phyloP scores from a whole-genome alignment of 2,113 vertebrate genomes.

The Muntiacus muntjak region DNA sequence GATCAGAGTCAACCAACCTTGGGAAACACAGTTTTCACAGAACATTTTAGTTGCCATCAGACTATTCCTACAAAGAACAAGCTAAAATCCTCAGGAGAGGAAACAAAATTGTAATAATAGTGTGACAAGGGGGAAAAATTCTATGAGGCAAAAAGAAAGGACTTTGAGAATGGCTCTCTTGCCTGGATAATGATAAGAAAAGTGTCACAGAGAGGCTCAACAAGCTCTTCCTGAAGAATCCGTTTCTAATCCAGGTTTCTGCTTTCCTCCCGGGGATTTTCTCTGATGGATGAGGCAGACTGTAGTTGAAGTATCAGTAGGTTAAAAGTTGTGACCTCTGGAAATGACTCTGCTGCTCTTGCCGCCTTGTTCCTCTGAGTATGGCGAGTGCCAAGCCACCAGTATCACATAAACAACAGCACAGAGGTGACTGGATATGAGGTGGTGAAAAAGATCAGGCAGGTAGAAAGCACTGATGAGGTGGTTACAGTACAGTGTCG shows the following conservation, averaged over 20 bases:
- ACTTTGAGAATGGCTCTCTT: neutral
- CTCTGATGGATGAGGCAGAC: neutral
- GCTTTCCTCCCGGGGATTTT: neutral
- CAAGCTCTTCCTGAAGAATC: neutral
- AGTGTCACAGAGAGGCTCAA: neutral
- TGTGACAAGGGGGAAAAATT: neutral
- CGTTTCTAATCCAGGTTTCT: neutral
- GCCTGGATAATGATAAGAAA: neutral
- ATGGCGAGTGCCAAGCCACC: neutral
- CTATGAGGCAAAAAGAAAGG: neutral
- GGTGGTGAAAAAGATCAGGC: neutral
- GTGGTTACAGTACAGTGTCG: neutral
- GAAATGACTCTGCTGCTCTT: neutral
- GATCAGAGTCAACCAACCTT: neutral
- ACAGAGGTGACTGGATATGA: neutral
- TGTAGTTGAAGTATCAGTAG: neutral
- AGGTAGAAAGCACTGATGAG: neutral
- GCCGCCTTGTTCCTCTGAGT: neutral
- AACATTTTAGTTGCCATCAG: neutral
- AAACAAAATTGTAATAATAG: neutral
- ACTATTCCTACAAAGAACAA: neutral
- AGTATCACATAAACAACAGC: neutral
- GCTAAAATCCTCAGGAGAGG: neutral
- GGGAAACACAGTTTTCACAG: neutral
- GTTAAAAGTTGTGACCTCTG: neutral